These are phyloP conservation scores for Falco columbarius DNA, from an alignment of 2,797 vertebrate species.

Conservation along the genomic window DNA sequence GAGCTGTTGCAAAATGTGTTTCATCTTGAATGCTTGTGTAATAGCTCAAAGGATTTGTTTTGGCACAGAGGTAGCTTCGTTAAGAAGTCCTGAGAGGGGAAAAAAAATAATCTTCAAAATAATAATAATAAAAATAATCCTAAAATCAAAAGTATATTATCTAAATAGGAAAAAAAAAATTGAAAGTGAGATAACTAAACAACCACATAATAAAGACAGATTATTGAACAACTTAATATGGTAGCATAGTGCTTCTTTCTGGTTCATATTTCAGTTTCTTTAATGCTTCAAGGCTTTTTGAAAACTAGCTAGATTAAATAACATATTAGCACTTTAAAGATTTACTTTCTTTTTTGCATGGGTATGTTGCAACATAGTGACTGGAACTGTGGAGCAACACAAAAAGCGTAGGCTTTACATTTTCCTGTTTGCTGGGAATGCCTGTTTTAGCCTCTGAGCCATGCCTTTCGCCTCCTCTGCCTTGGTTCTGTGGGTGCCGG, in stretches of 20 bases:
- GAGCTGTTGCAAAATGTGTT: neutral
- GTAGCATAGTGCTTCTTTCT: neutral
- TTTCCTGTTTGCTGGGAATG: neutral
- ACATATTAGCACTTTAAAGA: neutral
- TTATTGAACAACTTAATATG: neutral
- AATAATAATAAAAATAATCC: neutral
- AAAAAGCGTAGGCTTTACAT: neutral
- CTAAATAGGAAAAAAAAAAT: neutral
- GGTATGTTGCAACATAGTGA: neutral
- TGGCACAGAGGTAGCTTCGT: neutral
- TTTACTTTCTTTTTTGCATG: neutral
- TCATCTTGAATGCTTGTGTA: neutral
- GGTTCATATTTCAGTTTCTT: neutral
- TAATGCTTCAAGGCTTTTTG: neutral
- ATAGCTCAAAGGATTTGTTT: neutral
- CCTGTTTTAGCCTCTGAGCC: neutral
- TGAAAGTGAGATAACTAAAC: neutral
- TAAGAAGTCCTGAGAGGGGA: neutral
- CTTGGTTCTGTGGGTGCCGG: fast-evolving
- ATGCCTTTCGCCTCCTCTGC: neutral
- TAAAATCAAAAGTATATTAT: neutral
- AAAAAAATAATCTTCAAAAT: neutral
- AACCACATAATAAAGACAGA: neutral
- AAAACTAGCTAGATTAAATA: neutral
- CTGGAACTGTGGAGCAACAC: neutral